Evolutionary conservation across 2,888 invertebrate species (phyloP).

Genomic region (Ormyrus pomaceus): DNA sequence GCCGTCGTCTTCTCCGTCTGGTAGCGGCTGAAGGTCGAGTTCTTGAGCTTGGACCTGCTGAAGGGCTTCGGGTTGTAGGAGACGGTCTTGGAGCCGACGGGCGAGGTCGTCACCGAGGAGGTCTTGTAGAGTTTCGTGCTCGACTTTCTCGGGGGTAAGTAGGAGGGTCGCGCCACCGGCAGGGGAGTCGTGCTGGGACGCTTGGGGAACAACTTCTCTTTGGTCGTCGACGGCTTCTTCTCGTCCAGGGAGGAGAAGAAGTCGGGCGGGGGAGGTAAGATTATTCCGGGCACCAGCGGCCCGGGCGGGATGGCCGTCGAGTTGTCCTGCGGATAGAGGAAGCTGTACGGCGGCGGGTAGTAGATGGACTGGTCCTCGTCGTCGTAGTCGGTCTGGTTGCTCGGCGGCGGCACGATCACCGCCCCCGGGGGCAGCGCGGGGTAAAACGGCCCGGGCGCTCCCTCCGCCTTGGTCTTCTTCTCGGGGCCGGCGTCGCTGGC

Average conservation of each 20-base stretch:
- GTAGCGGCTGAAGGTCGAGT: slow-evolving; percentile 42
- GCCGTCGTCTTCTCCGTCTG: slow-evolving; percentile 57
- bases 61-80: slow-evolving; percentile 44
- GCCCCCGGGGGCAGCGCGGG: slow-evolving; percentile 81
- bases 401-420: slow-evolving; percentile 77
- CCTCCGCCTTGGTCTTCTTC: slow-evolving; percentile 77
- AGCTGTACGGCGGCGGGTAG: slow-evolving; percentile 94
- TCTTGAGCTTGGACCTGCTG: slow-evolving; percentile 48
- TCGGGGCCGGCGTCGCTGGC: slow-evolving; percentile 73
- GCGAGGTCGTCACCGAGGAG: slow-evolving; percentile 50
- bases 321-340: slow-evolving; percentile 88
- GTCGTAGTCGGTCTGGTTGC: slow-evolving; percentile 85
- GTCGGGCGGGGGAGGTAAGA: slow-evolving; percentile 91
- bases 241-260: slow-evolving; percentile 86
- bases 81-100: slow-evolving; percentile 63
- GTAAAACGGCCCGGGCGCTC: slow-evolving; percentile 71
- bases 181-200: slow-evolving; percentile 54
- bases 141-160: slow-evolving; percentile 64
- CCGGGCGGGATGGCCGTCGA: slow-evolving; percentile 87
- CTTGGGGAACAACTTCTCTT: slow-evolving; percentile 58
- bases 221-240: slow-evolving; percentile 67
- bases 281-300: slow-evolving; percentile 91
- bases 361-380: slow-evolving; percentile 95
- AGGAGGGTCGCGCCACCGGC: slow-evolving; percentile 59
- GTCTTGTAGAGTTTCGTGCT: slow-evolving; percentile 64